Percentiles rank a stretch among this genome's conserved stretches.
These are phyloP conservation scores for Ovibos moschatus DNA, from an alignment of 2,113 vertebrate genomes.

Conservation along the genomic window DNA sequence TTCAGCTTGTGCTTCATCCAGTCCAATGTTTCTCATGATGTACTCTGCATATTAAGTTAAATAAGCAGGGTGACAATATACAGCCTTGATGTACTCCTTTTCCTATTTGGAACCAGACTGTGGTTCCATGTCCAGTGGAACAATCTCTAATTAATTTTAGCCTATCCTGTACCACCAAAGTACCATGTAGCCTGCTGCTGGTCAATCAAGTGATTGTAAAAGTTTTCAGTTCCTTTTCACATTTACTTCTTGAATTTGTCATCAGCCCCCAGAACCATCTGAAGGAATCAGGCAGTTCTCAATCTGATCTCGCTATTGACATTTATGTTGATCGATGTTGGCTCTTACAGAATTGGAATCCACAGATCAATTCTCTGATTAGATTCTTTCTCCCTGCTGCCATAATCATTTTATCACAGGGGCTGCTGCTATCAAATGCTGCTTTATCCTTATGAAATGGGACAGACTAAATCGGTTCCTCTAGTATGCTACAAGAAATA, in stretches of 20 bases:
- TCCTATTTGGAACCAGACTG: background rate
- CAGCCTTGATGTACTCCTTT: background rate
- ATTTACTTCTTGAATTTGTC: slow-evolving; percentile 75
- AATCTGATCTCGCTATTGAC: slow-evolving; percentile 80
- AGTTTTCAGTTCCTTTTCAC: slow-evolving; percentile 75
- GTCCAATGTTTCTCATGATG: background rate
- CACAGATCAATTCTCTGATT: slow-evolving; percentile 85
- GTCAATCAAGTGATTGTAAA: background rate
- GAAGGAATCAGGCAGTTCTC: slow-evolving; percentile 79
- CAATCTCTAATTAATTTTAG: slow-evolving; percentile 48
- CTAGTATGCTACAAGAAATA: slow-evolving; percentile 66
- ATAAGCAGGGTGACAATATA: background rate
- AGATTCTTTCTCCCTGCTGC: slow-evolving; percentile 81
- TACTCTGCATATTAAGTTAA: background rate
- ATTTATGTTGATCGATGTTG: slow-evolving; percentile 83
- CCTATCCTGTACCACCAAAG: background rate
- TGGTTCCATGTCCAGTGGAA: background rate
- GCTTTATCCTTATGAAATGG: slow-evolving; percentile 81
- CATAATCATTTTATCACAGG: slow-evolving; percentile 83
- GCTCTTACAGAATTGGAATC: slow-evolving; percentile 85
- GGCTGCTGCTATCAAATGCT: slow-evolving; percentile 78
- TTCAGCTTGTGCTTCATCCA: background rate
- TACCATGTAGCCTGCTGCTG: background rate
- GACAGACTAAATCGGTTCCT: slow-evolving; percentile 75
- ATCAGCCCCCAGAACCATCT: slow-evolving; percentile 73